phyloP scores from a whole-genome alignment of 92 coral and sea anemone genomes.

The Porites evermanni region DNA sequence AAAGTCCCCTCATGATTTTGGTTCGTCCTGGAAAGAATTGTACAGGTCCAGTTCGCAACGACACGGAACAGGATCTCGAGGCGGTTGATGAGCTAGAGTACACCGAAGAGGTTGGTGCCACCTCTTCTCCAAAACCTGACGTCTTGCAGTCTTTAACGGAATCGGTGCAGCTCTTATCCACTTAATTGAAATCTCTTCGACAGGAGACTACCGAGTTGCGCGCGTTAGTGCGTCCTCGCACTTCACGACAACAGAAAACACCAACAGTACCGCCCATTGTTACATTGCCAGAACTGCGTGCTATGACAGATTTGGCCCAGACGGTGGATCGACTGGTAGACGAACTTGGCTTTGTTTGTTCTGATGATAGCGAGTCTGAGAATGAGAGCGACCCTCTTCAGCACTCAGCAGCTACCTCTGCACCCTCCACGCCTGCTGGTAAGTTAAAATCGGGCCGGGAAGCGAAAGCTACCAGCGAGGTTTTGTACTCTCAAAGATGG shows the following conservation, averaged over 20 bases:
- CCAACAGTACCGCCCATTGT: background rate
- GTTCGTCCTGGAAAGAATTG: slow-evolving; percentile 9
- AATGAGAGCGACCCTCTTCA: no score
- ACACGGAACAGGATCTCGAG: background rate
- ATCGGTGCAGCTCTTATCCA: background rate
- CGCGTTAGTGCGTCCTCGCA: no score
- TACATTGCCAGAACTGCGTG: background rate
- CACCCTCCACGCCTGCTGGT: no score
- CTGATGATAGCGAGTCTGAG: no score
- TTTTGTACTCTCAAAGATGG: no score
- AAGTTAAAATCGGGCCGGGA: no score
- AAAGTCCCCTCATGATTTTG: background rate
- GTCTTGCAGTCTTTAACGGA: background rate
- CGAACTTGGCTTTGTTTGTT: no score
- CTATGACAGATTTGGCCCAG: background rate
- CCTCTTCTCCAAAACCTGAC: background rate
- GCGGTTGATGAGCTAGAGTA: background rate
- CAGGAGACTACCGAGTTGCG: no score
- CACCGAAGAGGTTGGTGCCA: background rate
- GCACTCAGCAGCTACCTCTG: no score
- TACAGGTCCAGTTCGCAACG: background rate
- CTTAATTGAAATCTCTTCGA: background rate
- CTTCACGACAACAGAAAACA: background rate
- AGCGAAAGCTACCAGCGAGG: no score
- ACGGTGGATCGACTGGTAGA: no score